phyloP scores from a whole-genome alignment of 2,113 vertebrate species.

The Phalacrocorax carbo region DNA sequence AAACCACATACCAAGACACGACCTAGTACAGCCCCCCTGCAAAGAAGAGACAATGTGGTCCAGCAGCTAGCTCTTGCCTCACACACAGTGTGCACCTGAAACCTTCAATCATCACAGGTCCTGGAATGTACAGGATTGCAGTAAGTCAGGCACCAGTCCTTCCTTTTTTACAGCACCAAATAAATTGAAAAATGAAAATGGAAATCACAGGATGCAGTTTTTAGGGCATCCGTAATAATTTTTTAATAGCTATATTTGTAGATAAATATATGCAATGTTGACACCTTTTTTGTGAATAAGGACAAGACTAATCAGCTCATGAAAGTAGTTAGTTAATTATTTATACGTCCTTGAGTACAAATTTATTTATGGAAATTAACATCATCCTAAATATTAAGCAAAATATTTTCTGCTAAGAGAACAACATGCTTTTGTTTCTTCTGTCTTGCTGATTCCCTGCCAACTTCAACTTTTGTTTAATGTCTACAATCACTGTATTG shows the following conservation, averaged over 20 bases:
- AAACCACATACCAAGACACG: neutral
- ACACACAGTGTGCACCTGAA: neutral
- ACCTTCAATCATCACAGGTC: neutral
- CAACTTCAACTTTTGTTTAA: neutral
- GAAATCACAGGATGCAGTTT: neutral
- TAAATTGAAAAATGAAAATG: neutral
- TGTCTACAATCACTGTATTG: neutral
- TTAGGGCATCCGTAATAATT: neutral
- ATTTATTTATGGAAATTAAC: neutral
- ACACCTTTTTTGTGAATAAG: neutral
- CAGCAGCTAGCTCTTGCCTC: neutral
- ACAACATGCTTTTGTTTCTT: neutral
- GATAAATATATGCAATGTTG: neutral
- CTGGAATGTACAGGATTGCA: neutral
- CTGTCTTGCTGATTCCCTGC: neutral
- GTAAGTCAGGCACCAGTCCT: neutral
- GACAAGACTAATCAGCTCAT: neutral
- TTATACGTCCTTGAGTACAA: neutral
- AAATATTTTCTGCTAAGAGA: neutral
- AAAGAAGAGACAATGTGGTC: neutral
- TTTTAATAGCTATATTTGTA: neutral
- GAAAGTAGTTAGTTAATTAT: neutral
- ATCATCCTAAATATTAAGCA: neutral
- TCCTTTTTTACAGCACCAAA: neutral
- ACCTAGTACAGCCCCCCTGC: accelerated